Evolutionary conservation across 1,140 invertebrate genomes (phyloP).

Genomic region (Drosophila azteca): DNA sequence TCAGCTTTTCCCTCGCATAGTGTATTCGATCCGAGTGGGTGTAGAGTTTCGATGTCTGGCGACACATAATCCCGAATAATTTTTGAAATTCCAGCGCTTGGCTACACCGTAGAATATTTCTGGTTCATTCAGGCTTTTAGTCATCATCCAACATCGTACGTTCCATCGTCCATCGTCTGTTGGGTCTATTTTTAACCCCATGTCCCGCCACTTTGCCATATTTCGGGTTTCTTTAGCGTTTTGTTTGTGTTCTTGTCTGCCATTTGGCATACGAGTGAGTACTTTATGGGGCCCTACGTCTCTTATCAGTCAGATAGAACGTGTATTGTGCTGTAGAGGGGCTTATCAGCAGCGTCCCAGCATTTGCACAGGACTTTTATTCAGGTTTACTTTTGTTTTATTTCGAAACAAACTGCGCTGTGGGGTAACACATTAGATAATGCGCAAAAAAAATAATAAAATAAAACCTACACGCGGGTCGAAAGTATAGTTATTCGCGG

Average conservation of each 20-base stretch:
- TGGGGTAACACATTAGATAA: slow-evolving; percentile 33
- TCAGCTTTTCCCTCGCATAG: not conserved
- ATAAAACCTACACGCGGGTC: not conserved
- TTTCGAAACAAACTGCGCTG: slow-evolving; percentile 32
- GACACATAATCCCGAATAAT: not conserved
- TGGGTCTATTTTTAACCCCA: slow-evolving; percentile 49
- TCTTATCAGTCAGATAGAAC: no score
- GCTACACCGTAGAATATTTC: slow-evolving; percentile 28
- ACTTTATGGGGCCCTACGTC: slow-evolving; percentile 15
- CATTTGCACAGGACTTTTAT: slow-evolving; percentile 45
- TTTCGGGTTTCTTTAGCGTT: slow-evolving; percentile 14
- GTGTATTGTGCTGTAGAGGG: no score
- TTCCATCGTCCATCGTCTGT: slow-evolving; percentile 22
- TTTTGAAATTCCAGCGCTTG: not conserved
- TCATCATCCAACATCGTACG: slow-evolving; percentile 49
- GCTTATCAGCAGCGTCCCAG: slow-evolving; percentile 42
- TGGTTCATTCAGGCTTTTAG: slow-evolving; percentile 48
- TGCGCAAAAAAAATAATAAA: slow-evolving; percentile 14
- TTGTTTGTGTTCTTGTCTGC: slow-evolving; percentile 21
- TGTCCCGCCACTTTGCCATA: not conserved
- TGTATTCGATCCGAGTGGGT: not conserved
- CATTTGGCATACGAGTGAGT: slow-evolving; percentile 12
- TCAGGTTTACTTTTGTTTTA: slow-evolving; percentile 48
- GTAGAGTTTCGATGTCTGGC: not conserved
- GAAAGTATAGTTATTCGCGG: not conserved